A percentile compares a stretch with the other conserved stretches of the same genome.
phyloP scores from a whole-genome alignment of 2,113 vertebrate species.

The Festucalex cinctus region DNA sequence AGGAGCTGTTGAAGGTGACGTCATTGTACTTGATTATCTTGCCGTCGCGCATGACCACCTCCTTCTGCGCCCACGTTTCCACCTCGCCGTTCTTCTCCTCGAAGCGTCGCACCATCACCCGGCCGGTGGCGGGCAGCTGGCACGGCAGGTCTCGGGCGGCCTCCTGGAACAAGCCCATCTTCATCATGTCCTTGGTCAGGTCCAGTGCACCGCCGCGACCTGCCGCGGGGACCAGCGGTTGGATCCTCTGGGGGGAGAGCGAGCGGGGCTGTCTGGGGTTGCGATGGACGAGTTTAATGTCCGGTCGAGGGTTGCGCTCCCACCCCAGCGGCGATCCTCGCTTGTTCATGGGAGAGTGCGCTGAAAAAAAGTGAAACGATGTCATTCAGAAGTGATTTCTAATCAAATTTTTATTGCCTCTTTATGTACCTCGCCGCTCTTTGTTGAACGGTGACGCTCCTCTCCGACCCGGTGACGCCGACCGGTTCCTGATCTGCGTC shows the following conservation, averaged over 20 bases:
- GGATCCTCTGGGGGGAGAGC: constrained; percentile 9
- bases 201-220: background rate
- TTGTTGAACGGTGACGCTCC: constrained; percentile 1
- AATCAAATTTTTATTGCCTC: background rate
- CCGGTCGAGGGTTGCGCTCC: constrained; percentile 34
- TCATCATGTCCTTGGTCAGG: constrained; percentile 25
- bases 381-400: background rate
- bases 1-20: constrained; percentile 47
- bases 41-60: constrained; percentile 60
- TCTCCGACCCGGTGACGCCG: constrained; percentile 25
- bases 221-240: constrained; percentile 3
- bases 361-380: background rate
- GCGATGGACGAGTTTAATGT: background rate
- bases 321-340: background rate
- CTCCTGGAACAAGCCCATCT: constrained; percentile 39
- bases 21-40: constrained; percentile 60
- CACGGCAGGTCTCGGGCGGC: constrained; percentile 39
- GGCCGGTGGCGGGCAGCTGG: constrained; percentile 48
- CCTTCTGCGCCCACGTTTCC: constrained; percentile 53
- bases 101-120: constrained; percentile 41
- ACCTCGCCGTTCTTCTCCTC: constrained; percentile 45
- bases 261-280: background rate
- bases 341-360: background rate
- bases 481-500: background rate
- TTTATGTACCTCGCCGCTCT: background rate